Evolutionary conservation across 1,140 invertebrate species (phyloP), one percentile per base, ranked within the genome.

Genomic region (Drosophila melanica): DNA sequence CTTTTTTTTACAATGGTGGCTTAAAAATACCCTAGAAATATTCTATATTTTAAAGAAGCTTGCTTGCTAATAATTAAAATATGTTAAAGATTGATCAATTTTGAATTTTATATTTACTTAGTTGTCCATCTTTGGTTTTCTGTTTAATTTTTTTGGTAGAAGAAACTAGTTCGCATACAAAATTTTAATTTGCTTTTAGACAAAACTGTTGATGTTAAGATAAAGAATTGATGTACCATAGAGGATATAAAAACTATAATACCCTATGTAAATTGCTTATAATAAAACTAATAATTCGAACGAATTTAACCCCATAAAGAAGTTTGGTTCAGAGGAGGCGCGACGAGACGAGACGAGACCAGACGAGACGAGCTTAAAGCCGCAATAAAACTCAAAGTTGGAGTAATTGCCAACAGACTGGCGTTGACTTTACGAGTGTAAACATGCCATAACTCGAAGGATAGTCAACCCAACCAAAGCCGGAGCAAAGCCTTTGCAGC

Each of bases 301-400:
- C 33, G 33, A 35, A 35, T 10, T 35, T 41, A 41, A n/a, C 39
- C 39, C 11, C 39, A 41, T 11, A 14, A 10, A 48, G 5, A 37
- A 55, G 60, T 35, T 35, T 35, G 8, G 33, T 35, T 9, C 0
- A 35, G 33, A 35, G 10, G 33, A 60, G 48, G 39, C 47, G 59
- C 33, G 37, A 18, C 66, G 58, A 45, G 58, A 63, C 68, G 33
- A 35, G 33, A 10, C 7, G 3, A 60, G 48, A 42, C 47, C 54
- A 27, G 37, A 18, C 66, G 58, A 45, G 58, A 63, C 68, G 71
- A 44, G 42, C 35, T 44, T 66, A 51, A 75, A 71, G 63, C 50
- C 20, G 41, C 69, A 85, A 80, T 80, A 86, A 77, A 81, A 86
- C 75, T 71, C 69, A 78, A 77, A 85, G 60, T 77, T 57, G 30